Base-by-base conservation (phyloP, 2,113 vertebrate genomes). In the Engraulis encrasicolus region DNA sequence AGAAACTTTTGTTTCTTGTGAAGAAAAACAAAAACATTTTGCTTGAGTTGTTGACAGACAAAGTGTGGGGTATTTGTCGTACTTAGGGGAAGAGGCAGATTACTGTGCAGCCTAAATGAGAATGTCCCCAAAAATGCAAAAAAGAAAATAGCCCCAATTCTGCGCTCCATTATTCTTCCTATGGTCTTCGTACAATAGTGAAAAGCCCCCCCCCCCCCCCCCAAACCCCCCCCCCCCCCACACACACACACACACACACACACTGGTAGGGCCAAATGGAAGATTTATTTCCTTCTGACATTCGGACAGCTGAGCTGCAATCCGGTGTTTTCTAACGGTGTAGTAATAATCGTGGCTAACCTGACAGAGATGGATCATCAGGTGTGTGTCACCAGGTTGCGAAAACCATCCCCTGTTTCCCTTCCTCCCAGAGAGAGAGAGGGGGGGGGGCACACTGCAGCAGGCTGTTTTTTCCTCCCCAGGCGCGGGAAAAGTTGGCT, bases 281-380 rank as follows among this genome's bases (percentile, higher is more conserved):
- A 74, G 66, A 74, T 74, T 74, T 74, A 74, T 74, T 74, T 74
- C 66, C 12, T 11, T 74, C 66, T 34, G 66, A 74, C 14, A 14
- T 31, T 74, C 12, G 66, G 66, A 74, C 66, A 74, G 66, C 66
- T 74, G 66, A 74, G 66, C 27, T 74, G 66, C 66, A 4, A 74
- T 74, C 66, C 66, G 31, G 31, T 74, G 66, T 74, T 74, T 74
- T 36, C 66, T 74, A 74, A 74, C 66, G 31, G 27, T 74, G 66
- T 34, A 74, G 66, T 34, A 34, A 74, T 74, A 74, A 74, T 74
- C 31, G 31, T 34, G 66, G 12, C 66, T 19, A 12, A 74, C 27
- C 66, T 34, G 66, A 74, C 66, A 74, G 66, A 74, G 66, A 74
- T 27, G 14, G 66, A 74, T 74, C 11, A 14, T 74, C 66, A 74